A percentile compares a stretch with the other conserved stretches of the same genome.
Evolutionary conservation across 2,888 invertebrate species (phyloP).

Genomic region (Herminia tarsipennalis): DNA sequence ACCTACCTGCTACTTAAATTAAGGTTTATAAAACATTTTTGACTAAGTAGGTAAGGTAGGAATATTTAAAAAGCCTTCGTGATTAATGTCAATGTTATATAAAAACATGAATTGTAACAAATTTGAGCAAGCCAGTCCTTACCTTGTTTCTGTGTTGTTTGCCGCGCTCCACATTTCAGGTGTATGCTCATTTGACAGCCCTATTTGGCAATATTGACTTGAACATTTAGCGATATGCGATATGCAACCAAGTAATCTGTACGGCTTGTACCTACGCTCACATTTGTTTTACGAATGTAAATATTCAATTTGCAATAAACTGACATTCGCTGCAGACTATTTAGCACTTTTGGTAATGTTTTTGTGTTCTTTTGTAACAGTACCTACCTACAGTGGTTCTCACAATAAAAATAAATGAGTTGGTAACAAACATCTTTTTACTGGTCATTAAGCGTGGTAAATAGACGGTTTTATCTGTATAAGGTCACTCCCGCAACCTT

Average conservation of each 20-base stretch:
- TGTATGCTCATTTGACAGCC: conserved; percentile 46
- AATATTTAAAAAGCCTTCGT: no score
- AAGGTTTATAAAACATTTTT: no score
- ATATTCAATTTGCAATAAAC: conserved; percentile 61
- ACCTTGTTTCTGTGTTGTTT: conserved; percentile 33
- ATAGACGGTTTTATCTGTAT: conserved; percentile 46
- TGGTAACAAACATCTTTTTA: conserved; percentile 19
- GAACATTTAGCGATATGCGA: conserved; percentile 51
- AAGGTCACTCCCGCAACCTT: conserved; percentile 55
- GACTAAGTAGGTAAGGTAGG: no score
- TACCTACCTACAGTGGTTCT: conserved; percentile 10
- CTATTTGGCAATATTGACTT: conserved; percentile 56
- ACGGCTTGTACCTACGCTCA: conserved; percentile 41
- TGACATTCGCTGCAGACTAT: conserved; percentile 46
- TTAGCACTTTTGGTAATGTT: conserved; percentile 56
- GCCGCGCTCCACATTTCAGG: conserved; percentile 30
- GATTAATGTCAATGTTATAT: conserved; percentile 8
- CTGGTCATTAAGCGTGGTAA: conserved; percentile 41
- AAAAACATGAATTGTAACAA: conserved; percentile 18
- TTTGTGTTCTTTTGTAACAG: conserved; percentile 33
- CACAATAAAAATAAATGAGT: conserved; percentile 10
- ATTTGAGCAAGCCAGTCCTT: conserved; percentile 13
- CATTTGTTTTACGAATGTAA: conserved; percentile 53
- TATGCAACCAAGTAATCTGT: conserved; percentile 45
- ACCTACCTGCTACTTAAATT: no score